Base-by-base conservation (phyloP, 1,140 invertebrate species). In the Drosophila watanabei region DNA sequence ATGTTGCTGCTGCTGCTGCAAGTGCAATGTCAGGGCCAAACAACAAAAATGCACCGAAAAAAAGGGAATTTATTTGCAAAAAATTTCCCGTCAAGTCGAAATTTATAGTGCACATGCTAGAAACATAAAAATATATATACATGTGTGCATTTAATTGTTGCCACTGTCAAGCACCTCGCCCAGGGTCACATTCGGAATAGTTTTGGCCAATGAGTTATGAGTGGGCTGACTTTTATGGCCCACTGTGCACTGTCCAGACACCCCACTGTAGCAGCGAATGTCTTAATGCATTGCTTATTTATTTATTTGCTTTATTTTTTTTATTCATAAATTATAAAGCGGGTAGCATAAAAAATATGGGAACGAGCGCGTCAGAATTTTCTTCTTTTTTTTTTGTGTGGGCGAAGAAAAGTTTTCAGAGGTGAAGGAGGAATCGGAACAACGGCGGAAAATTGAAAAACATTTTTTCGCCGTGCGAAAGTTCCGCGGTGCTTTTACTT, bases 391-490 rank as follows among this genome's bases (percentile, higher is more conserved):
- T 75, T 69, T 59, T 60, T 16, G 76, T 43, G 77, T 79, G 76
- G 77, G 77, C 59, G 77, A 33, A 28, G 41, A 68, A 68, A 68
- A 77, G 45, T 64, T 62, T 73, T 52, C 20, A 30, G 49, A 45
- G 59, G 54, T 24, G 9, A 30, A n/a, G 7, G 43, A 46, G 62
- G 58, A n/a, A 57, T 14, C 37, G 0, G 32, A 75, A 75, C 64
- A 71, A 45, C 65, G 73, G 51, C 49, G 54, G 37, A 68, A 87
- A 89, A 82, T 88, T 73, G 63, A 85, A 88, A 88, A 85, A 88
- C 85, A 89, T 90, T 85, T 85, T 24, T 89, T 88, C 66, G 81
- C 78, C 52, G 77, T 85, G 85, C 85, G 51, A 89, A 89, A 79
- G 79, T 82, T 87, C 32, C 28, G 51, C 72, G 46, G 28, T 77